Conservation (phyloP, 1,140 invertebrate genomes). For the Tribolium madens region DNA sequence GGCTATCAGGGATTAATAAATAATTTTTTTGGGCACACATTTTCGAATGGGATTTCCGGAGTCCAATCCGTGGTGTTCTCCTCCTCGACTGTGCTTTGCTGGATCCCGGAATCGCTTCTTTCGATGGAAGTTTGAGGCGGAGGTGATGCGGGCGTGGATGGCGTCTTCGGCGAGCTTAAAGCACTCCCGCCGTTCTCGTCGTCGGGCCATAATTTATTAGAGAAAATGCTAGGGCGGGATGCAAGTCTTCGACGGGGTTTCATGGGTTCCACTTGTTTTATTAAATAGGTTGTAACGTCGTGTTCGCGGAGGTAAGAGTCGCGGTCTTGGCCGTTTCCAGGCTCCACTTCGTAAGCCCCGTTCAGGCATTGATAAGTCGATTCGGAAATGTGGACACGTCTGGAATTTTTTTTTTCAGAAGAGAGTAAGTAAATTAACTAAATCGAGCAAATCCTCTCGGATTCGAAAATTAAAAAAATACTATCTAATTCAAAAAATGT, state of each 20-base stretch:
- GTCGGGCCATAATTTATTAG: conserved; percentile 69
- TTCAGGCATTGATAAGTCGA: conserved; percentile 87
- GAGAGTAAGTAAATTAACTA: too few species aligned
- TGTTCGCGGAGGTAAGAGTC: conserved; percentile 89
- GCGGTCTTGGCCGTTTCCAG: conserved; percentile 86
- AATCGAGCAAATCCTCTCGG: too few species aligned
- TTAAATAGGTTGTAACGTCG: conserved; percentile 92
- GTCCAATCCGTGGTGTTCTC: conserved; percentile 86
- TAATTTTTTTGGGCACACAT: conserved; percentile 71
- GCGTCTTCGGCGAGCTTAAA: conserved; percentile 65
- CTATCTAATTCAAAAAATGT: too few species aligned
- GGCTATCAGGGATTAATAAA: too few species aligned
- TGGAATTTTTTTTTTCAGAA: conserved; percentile 64
- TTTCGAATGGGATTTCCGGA: conserved; percentile 92
- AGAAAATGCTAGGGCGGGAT: conserved; percentile 68
- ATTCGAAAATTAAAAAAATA: too few species aligned
- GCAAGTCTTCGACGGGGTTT: conserved; percentile 70
- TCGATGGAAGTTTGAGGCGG: conserved; percentile 61
- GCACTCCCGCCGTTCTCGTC: conserved; percentile 66
- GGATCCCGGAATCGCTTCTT: conserved; percentile 63
- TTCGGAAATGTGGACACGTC: conserved; percentile 91
- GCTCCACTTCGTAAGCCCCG: conserved; percentile 92
- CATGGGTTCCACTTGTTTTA: conserved; percentile 84
- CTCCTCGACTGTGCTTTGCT: conserved; percentile 74
- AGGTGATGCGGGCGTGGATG: conserved; percentile 64